Evolutionary conservation across 2,888 invertebrate genomes (phyloP).

Genomic region (Sphaerophoria taeniata): DNA sequence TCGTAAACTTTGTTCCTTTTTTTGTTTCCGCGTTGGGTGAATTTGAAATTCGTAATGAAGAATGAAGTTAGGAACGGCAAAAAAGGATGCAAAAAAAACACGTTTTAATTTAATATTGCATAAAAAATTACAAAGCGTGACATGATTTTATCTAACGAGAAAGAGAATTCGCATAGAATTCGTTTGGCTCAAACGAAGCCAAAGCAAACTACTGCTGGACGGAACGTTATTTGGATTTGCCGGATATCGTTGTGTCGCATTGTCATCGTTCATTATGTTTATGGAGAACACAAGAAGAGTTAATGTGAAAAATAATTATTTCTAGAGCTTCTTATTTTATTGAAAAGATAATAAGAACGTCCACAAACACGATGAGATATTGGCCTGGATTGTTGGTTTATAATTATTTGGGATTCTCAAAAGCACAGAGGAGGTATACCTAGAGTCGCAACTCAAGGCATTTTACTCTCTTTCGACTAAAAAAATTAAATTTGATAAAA

Average conservation of each 20-base stretch:
- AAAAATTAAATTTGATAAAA: too few relatives aligned
- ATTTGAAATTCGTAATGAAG: conserved; percentile 42
- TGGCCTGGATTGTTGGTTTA: too few relatives aligned
- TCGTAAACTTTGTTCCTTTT: conserved; percentile 2
- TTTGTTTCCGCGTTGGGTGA: conserved; percentile 37
- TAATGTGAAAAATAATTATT: background rate
- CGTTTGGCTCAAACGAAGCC: background rate
- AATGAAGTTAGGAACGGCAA: conserved; percentile 15
- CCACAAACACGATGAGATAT: background rate
- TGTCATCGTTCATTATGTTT: conserved; percentile 5
- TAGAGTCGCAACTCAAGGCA: too few relatives aligned
- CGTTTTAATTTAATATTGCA: conserved; percentile 40
- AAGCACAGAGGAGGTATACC: too few relatives aligned
- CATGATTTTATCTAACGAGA: conserved; percentile 54
- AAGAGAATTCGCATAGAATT: conserved; percentile 15
- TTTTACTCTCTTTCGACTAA: too few relatives aligned
- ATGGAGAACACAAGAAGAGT: conserved; percentile 10
- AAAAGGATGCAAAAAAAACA: conserved; percentile 26
- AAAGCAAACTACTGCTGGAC: background rate
- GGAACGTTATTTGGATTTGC: conserved; percentile 23
- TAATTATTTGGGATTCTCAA: too few relatives aligned
- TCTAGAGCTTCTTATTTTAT: background rate
- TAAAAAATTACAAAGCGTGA: conserved; percentile 58
- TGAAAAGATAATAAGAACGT: background rate
- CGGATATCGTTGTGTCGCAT: conserved; percentile 7